These are phyloP conservation scores for Xiphophorus couchianus DNA, from an alignment of 2,113 vertebrate species.

Conservation along the genomic window DNA sequence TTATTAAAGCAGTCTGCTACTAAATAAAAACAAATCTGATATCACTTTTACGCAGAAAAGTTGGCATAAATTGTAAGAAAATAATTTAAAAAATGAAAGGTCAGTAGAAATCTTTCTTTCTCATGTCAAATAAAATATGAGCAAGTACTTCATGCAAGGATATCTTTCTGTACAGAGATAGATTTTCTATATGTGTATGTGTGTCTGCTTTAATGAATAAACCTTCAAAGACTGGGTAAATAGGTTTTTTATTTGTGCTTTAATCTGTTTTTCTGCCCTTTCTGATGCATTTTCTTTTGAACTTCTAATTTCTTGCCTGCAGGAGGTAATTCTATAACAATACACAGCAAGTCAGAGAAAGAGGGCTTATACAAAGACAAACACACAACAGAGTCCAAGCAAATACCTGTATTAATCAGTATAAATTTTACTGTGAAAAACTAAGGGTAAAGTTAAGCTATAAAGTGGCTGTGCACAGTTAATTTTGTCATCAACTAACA, in stretches of 20 bases:
- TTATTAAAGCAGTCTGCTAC: conserved; percentile 25
- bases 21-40: conserved; percentile 28
- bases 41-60: conserved; percentile 15
- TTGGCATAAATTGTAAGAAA: conserved; percentile 6
- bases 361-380: neutral
- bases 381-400: neutral
- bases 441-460: conserved; percentile 11
- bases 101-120: neutral
- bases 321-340: conserved; percentile 47
- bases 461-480: conserved; percentile 23
- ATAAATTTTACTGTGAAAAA: conserved; percentile 14
- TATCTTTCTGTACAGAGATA: neutral
- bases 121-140: conserved; percentile 3
- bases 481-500: conserved; percentile 44
- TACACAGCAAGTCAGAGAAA: conserved; percentile 15
- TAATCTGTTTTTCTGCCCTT: conserved; percentile 7
- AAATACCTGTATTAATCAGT: conserved; percentile 17
- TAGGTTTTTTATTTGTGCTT: neutral
- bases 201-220: conserved; percentile 6
- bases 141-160: conserved; percentile 5
- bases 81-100: conserved; percentile 15
- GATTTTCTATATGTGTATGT: conserved; percentile 1
- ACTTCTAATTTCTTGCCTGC: conserved; percentile 23
- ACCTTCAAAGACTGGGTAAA: neutral
- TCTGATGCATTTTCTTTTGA: conserved; percentile 26